Base-by-base conservation (phyloP, 2,113 vertebrate genomes). In the Paraplagusia blochii region DNA sequence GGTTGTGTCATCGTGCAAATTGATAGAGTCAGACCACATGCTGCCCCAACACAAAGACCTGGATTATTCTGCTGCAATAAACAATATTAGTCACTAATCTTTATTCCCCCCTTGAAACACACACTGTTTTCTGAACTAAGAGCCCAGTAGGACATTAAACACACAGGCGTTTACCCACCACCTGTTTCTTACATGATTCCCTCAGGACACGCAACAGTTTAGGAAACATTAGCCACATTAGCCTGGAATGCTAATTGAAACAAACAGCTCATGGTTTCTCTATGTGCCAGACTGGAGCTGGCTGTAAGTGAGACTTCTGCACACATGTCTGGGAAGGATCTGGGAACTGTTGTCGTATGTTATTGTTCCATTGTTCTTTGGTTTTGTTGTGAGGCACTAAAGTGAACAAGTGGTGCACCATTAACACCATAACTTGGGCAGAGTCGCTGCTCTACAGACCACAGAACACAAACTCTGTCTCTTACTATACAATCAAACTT, bases 161-260 rank as follows among this genome's bases (percentile, higher is more conserved):
- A 79, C 59, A 48, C 15, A 50, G 40, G 63, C 44, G 66, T 65
- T 39, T 58, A 49, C 63, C 53, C 72, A 74, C 63, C 76, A 85
- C 79, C 74, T 83, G 81, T 65, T 81, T 52, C 69, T 16, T 16
- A 46, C 44, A 35, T 29, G 46, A 44, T 13, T 48, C 69, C 65
- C 71, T 51, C 36, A 73, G 70, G 77, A 76, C 65, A 72, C 57
- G 52, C 46, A 61, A 48, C 62, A 54, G 72, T 67, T 88, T 77
- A 84, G 85, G 80, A 87, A 88, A 85, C 81, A 87, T 83, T 81
- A 84, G 76, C 71, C 74, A 53, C 73, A 84, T 90, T 88, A 88
- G 60, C 59, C 58, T 80, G 85, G 85, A 89, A 88, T 87, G 76
- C 68, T 86, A 88, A 89, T 82, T 76, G 76, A 88, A 88, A 89